Evolutionary conservation across 1,140 invertebrate species (phyloP).

Genomic region (Aphaenogaster floridana): DNA sequence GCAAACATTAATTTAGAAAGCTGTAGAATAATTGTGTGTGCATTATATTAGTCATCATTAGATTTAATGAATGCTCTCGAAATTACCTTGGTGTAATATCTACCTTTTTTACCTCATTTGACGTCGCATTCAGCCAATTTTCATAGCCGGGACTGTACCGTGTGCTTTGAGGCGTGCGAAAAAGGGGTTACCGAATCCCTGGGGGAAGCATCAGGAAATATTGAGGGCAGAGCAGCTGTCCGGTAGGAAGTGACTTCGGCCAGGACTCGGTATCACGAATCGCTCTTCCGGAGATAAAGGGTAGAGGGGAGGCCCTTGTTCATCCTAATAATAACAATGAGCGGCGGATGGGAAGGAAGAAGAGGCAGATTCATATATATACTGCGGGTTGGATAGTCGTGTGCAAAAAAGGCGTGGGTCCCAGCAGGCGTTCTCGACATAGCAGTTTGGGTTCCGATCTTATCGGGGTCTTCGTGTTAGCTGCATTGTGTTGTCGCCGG

Average conservation of each 20-base stretch:
- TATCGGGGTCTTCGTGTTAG: slow-evolving; percentile 79
- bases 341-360: neutral
- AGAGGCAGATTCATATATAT: slow-evolving; percentile 66
- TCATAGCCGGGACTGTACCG: neutral
- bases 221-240: slow-evolving; percentile 66
- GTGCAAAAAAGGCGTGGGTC: slow-evolving; percentile 82
- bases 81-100: neutral
- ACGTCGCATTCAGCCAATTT: neutral
- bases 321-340: slow-evolving; percentile 75
- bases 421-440: slow-evolving; percentile 82
- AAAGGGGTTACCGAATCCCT: slow-evolving; percentile 58
- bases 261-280: slow-evolving; percentile 39
- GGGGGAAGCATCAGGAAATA: slow-evolving; percentile 33
- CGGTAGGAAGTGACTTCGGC: slow-evolving; percentile 74
- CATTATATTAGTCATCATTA: neutral
- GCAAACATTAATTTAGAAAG: neutral
- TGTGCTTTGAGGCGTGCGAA: slow-evolving; percentile 44
- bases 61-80: neutral
- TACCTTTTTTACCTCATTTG: neutral
- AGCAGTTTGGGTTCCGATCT: slow-evolving; percentile 82
- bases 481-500: slow-evolving; percentile 81
- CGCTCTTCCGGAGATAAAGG: slow-evolving; percentile 62
- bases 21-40: neutral
- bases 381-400: slow-evolving; percentile 72
- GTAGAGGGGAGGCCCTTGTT: slow-evolving; percentile 56